Conservation (phyloP, 2,113 vertebrate species). For the Fregata magnificens region DNA sequence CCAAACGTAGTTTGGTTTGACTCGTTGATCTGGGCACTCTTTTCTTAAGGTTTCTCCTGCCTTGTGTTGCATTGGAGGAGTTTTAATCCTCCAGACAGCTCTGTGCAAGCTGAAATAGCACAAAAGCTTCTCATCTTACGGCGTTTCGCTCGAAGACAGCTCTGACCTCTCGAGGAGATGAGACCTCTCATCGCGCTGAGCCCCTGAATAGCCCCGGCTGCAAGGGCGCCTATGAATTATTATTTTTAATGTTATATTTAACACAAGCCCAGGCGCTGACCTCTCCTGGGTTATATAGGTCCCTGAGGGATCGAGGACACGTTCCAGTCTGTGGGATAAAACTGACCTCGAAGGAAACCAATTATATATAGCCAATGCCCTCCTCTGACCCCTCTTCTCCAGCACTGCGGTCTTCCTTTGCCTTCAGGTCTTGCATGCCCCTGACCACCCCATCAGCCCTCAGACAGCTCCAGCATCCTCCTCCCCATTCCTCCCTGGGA, state of each 20-base stretch:
- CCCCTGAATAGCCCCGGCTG: not conserved
- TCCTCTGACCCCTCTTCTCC: not conserved
- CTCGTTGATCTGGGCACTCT: not conserved
- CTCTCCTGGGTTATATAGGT: not conserved
- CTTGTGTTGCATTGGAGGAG: not conserved
- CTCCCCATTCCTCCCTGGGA: not conserved
- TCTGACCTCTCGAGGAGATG: not conserved
- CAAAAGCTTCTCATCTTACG: not conserved
- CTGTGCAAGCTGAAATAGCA: not conserved
- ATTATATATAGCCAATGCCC: not conserved
- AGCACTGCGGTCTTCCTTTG: not conserved
- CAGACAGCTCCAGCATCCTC: not conserved
- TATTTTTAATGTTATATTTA: not conserved
- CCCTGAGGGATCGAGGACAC: not conserved
- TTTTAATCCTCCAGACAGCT: not conserved
- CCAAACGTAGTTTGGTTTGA: not conserved
- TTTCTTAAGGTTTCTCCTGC: not conserved
- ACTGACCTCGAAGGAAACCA: not conserved
- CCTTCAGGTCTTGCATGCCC: not conserved
- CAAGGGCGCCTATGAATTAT: not conserved
- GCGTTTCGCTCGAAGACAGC: fast-evolving
- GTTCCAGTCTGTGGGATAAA: not conserved
- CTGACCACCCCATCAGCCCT: not conserved
- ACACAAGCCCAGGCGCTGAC: not conserved
- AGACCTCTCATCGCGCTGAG: not conserved